Evolutionary conservation across 2,797 vertebrate species (phyloP).

Genomic region (Catamblyrhynchus diadema): DNA sequence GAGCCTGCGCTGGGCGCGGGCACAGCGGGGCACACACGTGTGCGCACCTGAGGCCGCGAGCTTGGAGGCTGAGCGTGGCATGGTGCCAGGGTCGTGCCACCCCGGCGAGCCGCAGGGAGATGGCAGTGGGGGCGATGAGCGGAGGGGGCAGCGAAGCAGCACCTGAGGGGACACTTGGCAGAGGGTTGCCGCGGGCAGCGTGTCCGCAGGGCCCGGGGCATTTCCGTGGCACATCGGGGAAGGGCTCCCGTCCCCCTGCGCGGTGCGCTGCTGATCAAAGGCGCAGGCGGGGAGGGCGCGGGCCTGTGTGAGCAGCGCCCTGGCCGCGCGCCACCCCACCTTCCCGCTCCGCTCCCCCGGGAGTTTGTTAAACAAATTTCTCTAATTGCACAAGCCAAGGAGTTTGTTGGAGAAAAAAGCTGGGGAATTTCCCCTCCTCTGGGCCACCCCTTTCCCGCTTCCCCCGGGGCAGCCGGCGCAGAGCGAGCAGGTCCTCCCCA

Average conservation of each 20-base stretch:
- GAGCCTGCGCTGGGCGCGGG: neutral
- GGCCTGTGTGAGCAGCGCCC: conserved; percentile 51
- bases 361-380: conserved; percentile 67
- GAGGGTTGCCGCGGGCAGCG: neutral
- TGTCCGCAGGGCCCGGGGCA: neutral
- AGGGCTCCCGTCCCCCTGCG: neutral
- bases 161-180: fast-evolving
- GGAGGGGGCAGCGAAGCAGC: neutral
- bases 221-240: neutral
- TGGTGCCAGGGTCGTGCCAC: neutral
- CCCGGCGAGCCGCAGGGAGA: neutral
- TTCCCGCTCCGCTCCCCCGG: conserved; percentile 37
- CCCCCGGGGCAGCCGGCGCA: neutral
- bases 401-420: conserved; percentile 27
- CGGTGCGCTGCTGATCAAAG: conserved; percentile 11
- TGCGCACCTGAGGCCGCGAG: neutral
- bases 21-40: neutral
- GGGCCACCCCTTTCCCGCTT: conserved; percentile 36
- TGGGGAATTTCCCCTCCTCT: conserved; percentile 51
- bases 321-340: conserved; percentile 30
- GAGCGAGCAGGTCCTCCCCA: neutral
- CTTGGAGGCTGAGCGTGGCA: neutral
- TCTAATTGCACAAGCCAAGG: conserved; percentile 52
- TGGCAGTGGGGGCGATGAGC: neutral
- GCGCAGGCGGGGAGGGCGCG: neutral